phyloP scores from a whole-genome alignment of 2,888 invertebrate species.

The Brenthis hecate region DNA sequence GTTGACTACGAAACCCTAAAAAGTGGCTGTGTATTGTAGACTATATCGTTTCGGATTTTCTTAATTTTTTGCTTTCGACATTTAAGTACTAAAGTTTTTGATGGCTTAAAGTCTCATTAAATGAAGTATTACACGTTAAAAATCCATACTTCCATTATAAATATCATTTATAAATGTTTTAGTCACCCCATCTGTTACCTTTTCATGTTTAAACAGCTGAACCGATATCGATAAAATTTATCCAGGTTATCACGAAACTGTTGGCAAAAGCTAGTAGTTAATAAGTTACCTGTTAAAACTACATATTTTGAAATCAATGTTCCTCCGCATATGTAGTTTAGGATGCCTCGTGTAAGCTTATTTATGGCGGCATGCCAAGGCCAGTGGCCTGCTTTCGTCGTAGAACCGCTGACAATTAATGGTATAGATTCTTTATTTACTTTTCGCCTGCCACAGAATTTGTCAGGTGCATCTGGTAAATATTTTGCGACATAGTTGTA shows the following conservation, averaged over 20 bases:
- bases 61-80: too few species aligned
- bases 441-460: slow-evolving; percentile 27
- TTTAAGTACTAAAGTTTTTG: too few species aligned
- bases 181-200: neutral
- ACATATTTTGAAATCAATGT: slow-evolving; percentile 53
- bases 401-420: slow-evolving; percentile 55
- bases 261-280: too few species aligned
- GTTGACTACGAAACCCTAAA: too few species aligned
- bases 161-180: neutral
- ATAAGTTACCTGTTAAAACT: slow-evolving; percentile 55
- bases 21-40: too few species aligned
- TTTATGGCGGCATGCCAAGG: slow-evolving; percentile 66
- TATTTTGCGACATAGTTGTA: neutral
- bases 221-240: neutral
- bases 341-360: slow-evolving; percentile 44
- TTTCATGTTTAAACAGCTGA: neutral
- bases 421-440: slow-evolving; percentile 51
- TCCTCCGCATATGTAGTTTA: slow-evolving; percentile 60
- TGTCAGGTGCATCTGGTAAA: slow-evolving; percentile 22
- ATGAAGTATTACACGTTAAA: too few species aligned
- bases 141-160: neutral
- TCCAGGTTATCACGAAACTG: too few species aligned
- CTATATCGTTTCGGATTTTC: too few species aligned
- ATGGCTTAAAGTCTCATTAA: too few species aligned
- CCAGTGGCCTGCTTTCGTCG: slow-evolving; percentile 62